Conservation (phyloP, 2,113 vertebrate species). For the Camelus bactrianus region DNA sequence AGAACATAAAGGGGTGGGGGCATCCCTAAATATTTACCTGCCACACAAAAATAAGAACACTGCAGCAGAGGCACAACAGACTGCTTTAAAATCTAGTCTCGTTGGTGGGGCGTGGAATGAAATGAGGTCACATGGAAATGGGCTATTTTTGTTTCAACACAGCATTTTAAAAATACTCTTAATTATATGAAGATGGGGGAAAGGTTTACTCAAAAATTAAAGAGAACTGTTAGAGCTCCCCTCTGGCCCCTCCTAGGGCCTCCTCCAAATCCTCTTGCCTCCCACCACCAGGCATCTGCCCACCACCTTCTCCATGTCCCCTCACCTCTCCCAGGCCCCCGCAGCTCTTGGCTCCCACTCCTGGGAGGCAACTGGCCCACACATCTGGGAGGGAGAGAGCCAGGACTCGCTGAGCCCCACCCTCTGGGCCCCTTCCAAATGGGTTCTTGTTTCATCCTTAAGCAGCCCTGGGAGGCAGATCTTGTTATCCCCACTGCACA, state of each 20-base stretch:
- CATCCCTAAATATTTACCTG: not conserved
- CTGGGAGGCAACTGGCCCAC: slow-evolving; percentile 66
- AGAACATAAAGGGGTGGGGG: not conserved
- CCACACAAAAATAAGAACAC: not conserved
- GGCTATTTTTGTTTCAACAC: slow-evolving; percentile 75
- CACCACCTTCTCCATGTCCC: not conserved
- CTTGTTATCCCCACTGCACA: not conserved
- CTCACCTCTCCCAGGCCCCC: slow-evolving; percentile 68
- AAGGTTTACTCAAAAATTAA: slow-evolving; percentile 72
- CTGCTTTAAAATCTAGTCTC: not conserved
- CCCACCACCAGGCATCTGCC: not conserved
- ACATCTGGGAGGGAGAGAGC: slow-evolving; percentile 64
- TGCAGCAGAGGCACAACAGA: not conserved
- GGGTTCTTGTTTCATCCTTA: not conserved
- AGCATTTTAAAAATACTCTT: slow-evolving; percentile 77
- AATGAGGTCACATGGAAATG: slow-evolving; percentile 78
- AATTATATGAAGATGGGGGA: slow-evolving; percentile 77
- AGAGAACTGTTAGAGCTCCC: slow-evolving; percentile 42
- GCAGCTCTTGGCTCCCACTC: not conserved
- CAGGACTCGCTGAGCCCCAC: slow-evolving; percentile 13
- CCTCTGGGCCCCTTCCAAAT: slow-evolving; percentile 46
- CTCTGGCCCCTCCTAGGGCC: not conserved
- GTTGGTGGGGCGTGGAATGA: slow-evolving; percentile 17
- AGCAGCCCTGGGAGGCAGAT: not conserved
- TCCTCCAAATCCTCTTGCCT: not conserved